Base-by-base conservation (phyloP, 2,888 invertebrate genomes). In the Anoplius nigerrimus region DNA sequence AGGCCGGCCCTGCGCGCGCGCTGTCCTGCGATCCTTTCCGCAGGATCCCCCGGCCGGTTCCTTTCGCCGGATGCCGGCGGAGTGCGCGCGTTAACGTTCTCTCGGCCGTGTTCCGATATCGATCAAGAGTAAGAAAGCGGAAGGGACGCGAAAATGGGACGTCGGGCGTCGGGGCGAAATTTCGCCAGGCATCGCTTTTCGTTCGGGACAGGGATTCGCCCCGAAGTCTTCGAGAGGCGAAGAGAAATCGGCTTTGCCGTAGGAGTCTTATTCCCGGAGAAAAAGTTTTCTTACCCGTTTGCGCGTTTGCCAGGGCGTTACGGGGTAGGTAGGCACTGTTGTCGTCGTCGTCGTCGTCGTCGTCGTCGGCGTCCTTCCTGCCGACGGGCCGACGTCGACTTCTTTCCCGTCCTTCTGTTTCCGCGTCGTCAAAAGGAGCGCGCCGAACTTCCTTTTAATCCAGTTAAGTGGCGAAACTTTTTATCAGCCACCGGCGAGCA, bases 391-490 rank as follows among this genome's bases (percentile, higher is more conserved):
- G 34, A 8, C 34, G 34, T 11, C 6, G 11, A 34, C 34, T 34
- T 11, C 18, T 0, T 15, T 21, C 2, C 2, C 45, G 8, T 15
- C 15, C 15, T 53, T 18, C 52, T 52, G 15, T 34, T 53, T 62
- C n/a, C 34, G 18, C 24, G 42, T 46, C 52, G 57, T 8, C 54
- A n/a, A 27, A 15, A 53, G 27, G 13, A 51, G 18, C 54, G 55
- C 15, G 34, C 42, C n/a, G 56, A 75, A 70, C 66, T 75, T 69
- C 46, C 66, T 20, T 62, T 76, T 76, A 76, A 76, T 76, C 66
- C 68, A 46, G 57, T 75, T 70, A 76, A 75, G 66, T 66, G 63
- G 52, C 45, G 51, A 68, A 72, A 70, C 43, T 75, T 75, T 66
- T 42, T 24, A 56, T 42, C 48, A 5, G 34, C 34, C 11, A 34